Evolutionary conservation across 2,113 vertebrate species (phyloP), one percentile per base, ranked within the genome.

Genomic region (Strigops habroptila): DNA sequence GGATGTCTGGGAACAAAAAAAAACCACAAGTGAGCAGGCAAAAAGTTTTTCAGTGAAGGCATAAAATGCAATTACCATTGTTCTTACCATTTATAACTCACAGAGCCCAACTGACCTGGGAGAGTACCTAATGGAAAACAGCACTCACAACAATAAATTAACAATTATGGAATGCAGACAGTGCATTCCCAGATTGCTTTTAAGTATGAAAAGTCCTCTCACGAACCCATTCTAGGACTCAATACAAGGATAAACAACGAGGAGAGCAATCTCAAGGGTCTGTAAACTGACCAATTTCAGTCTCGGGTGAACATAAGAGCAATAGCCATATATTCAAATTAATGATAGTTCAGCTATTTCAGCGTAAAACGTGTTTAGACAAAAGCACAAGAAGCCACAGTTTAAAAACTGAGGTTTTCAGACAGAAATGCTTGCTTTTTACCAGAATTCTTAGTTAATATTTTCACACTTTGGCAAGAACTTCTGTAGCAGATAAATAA

Each of bases 51-150:
- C 89, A 88, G 8, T 52, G 73, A 81, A 96, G 78, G 16, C 65
- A 91, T 89, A 94, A 95, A 91, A 91, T 16, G 55, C 85, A 93
- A 81, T 83, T 93, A 91, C 82, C 31, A 19, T 21, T 81, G 71
- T 86, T 91, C 76, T 94, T 67, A 78, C 24, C 25, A 49, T 62
- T 83, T 93, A 51, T 44, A 94, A 91, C 63, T 89, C 73, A 57
- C 1, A 86, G 46, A 92, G 65, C 43, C 33, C 87, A 80, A 77
- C 39, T 37, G 68, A 84, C 60, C 43, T 59, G 39, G 17, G 71
- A 90, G 51, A 88, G 43, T 59, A 93, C 16, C 87, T 94, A 90
- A 86, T 49, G 80, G 75, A 91, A 96, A 95, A 90, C 41, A 93
- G 49, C 31, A 77, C 46, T 82, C 75, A 88, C 28, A 87, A 69